Evolutionary conservation across 1,140 invertebrate genomes (phyloP), one percentile per base, ranked within the genome.

Genomic region (Penaeus japonicus): DNA sequence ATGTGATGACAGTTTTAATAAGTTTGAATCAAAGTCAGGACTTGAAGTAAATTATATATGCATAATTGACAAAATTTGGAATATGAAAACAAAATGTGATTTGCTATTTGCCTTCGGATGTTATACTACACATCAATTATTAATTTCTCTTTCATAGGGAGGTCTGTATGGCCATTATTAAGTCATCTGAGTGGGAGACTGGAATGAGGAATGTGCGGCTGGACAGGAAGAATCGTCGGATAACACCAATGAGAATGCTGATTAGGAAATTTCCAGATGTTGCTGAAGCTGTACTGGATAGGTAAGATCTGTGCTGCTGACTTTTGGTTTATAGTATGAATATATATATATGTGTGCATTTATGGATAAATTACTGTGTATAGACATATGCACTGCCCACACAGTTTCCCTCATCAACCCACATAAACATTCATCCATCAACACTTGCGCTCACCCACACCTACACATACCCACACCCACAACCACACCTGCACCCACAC

Each of bases 181-280:
- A 92, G 79, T 92, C 92, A 59, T 85, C 91, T 17, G 91, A 92
- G 53, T 94, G 93, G 93, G 90, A 92, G 82, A 91, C 91, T 17
- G 92, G 92, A 1, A 82, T 94, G 62, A 91, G 92, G 59, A 93
- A 92, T 82, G 92, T 92, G 5, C 79, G 91, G 4, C 91, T 92
- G 47, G 86, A 91, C 17, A 87, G 89, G 30, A 93, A 91, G 57
- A 92, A 91, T 18, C 75, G 89, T 20, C 90, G 92, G 80, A 90
- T 93, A 80, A 94, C 94, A 22, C 94, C 94, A 7, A 92, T 94
- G 91, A 92, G 94, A 82, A 93, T 93, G 91, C 92, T 94, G 1
- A 93, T 94, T 86, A 92, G 91, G 59, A 93, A 93, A 89, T 90
- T 90, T 85, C 77, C 91, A 92, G 94, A 94, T 90, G 92, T 94